Percentiles rank a stretch among this genome's conserved stretches.
These are phyloP conservation scores for Sula dactylatra DNA, from an alignment of 2,113 vertebrate genomes.

Conservation along the genomic window DNA sequence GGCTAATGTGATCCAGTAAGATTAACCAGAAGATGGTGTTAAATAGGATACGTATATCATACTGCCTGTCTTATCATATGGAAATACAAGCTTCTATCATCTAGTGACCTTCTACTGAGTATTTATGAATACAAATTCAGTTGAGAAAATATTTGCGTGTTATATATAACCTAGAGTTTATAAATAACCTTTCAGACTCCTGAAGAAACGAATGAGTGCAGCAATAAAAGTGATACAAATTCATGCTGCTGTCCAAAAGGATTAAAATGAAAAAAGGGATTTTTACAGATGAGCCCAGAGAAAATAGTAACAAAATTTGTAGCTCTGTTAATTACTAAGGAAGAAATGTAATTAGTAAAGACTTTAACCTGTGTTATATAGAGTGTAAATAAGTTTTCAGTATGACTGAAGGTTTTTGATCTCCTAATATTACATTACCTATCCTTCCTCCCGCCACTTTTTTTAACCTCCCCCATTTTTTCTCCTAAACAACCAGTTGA, in stretches of 20 bases:
- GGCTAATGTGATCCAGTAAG: background rate
- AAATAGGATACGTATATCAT: background rate
- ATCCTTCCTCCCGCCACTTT: background rate
- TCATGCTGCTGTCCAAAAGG: background rate
- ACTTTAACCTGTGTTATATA: background rate
- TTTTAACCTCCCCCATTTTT: background rate
- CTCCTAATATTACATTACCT: background rate
- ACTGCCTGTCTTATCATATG: background rate
- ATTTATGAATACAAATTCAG: background rate
- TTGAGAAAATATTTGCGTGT: background rate
- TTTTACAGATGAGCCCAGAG: background rate
- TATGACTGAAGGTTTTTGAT: background rate
- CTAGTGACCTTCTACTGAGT: conserved; percentile 5
- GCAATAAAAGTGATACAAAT: background rate
- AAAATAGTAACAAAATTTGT: background rate
- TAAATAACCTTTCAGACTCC: background rate
- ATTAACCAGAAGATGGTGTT: conserved; percentile 15
- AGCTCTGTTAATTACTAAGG: background rate
- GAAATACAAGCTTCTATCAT: conserved; percentile 14
- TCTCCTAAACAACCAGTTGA: background rate
- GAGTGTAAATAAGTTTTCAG: background rate
- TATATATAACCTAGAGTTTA: background rate
- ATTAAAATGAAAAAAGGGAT: background rate
- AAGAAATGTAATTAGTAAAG: background rate
- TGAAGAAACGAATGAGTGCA: background rate